Conservation (phyloP, 2,113 vertebrate genomes). For the Sylvilagus bachmani region DNA sequence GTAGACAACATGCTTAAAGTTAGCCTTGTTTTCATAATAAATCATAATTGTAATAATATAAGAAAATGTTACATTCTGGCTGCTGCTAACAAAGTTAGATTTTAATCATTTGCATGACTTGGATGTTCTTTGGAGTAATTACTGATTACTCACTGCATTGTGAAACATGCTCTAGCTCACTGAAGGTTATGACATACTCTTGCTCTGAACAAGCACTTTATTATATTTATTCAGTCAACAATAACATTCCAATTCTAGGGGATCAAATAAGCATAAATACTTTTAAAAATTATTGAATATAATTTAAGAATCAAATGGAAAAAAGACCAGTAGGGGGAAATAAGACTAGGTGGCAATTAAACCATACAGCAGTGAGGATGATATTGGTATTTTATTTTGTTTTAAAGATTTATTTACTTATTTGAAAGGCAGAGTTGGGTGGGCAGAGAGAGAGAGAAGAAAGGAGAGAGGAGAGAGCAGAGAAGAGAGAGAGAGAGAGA, state of each 20-base stretch:
- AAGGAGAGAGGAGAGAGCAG: too few species aligned
- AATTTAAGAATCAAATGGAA: neutral
- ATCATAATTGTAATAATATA: neutral
- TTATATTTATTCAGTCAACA: conserved; percentile 19
- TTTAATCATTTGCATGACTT: conserved; percentile 18
- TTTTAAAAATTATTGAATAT: neutral
- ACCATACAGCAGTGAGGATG: neutral
- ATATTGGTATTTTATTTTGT: neutral
- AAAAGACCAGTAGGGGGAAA: neutral
- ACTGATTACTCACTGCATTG: neutral
- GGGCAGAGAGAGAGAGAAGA: too few species aligned
- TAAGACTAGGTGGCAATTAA: neutral
- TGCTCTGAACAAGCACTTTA: conserved; percentile 25
- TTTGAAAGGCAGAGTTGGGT: too few species aligned
- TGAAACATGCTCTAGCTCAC: conserved; percentile 23
- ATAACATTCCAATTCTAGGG: neutral
- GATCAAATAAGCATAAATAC: neutral
- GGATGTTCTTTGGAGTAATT: neutral
- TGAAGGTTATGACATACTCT: neutral
- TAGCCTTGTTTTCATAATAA: conserved; percentile 25
- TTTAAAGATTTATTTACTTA: neutral
- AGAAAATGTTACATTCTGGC: neutral
- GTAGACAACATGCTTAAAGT: neutral
- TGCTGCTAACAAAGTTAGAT: neutral
- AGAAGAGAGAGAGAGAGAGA: too few species aligned